Base-by-base conservation (phyloP, 1,140 invertebrate species). In the Cotesia chilonis region DNA sequence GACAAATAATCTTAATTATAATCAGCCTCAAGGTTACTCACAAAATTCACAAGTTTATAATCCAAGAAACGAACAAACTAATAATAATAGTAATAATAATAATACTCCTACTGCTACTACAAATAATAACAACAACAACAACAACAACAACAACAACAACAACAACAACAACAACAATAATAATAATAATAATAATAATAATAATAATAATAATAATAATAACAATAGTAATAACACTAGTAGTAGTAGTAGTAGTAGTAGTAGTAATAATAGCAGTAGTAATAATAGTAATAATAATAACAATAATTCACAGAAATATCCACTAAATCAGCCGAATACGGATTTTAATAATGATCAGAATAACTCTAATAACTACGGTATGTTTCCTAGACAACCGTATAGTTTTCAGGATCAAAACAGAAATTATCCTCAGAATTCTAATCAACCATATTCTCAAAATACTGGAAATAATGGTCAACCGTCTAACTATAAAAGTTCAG, bases 271-370 rank as follows among this genome's bases (percentile, higher is more conserved):
- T 10, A 47, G 5, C 4, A 41, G 1, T 41, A 41, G 1, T 41
- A 41, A 41, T 41, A 41, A 4, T 41, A 41, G 4, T 9, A 9
- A 7, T 41, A 41, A 41, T 41, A 41, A 41, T 9, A 41, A 41
- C 9, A 41, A 41, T 28, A 20, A 17, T 75, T 6, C 80, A 65
- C 77, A 80, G 20, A 78, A 80, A 37, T 84, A 81, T 14, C 35
- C 76, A 14, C 51, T 74, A 7, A 14, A 75, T 14, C 52, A 77
- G 6, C 3, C 77, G 4, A 77, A 67, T 71, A 60, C 79, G 3
- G 83, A 84, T 55, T 85, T 82, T 55, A 73, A 80, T 14, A n/a
- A 76, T 1, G 82, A 86, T 61, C 83, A 82, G 35, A 76, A 63
- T 68, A 77, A 80, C 65, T 69, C 74, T 6, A 77, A 74, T n/a